Base-by-base conservation (phyloP, 2,888 invertebrate genomes). In the Oscheius sp. region DNA sequence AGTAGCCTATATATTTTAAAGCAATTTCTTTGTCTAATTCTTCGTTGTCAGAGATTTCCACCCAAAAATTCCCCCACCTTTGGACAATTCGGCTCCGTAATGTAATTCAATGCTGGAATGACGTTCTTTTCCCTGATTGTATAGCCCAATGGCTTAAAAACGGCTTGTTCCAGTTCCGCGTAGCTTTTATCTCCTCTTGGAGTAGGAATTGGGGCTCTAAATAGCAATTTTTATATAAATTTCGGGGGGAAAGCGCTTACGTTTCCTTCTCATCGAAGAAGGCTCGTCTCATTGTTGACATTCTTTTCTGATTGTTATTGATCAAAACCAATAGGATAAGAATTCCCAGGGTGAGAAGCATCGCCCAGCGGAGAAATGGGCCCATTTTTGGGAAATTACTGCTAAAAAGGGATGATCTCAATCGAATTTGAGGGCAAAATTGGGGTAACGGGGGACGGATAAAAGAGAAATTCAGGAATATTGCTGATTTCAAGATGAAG, bases 91-190 rank as follows among this genome's bases (percentile, higher is more conserved):
- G 55, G 69, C 35, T 69, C 25, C 9, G 29, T 55, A 12, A 41
- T 29, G 41, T 56, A 69, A 55, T 69, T 56, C 46, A 69, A 23
- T 1, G 43, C 45, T 5, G 69, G 69, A 56, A 69, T 55, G 18
- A 69, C 12, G 6, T 18, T 43, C 5, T 41, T 55, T 18, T 69
- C 56, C 7, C 45, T 9, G 27, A 69, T 35, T 41, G 18, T 41
- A 13, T 69, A 69, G 9, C 69, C 69, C 25, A 56, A 35, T 25
- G 56, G 69, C 41, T 55, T 1, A 25, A 69, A 69, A 23, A 69
- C 55, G 0, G 13, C 43, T 41, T 56, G 41, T 21, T 69, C 69
- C 21, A 69, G 1, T 25, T 43, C 58, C 3, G 18, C 29, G 56
- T 69, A 69, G 13, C 41, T 43, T 69, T 45, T 58, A 1, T 35